Evolutionary conservation across 2,888 invertebrate genomes (phyloP), one percentile per base, ranked within the genome.

Genomic region (Leptopilina syphax): DNA sequence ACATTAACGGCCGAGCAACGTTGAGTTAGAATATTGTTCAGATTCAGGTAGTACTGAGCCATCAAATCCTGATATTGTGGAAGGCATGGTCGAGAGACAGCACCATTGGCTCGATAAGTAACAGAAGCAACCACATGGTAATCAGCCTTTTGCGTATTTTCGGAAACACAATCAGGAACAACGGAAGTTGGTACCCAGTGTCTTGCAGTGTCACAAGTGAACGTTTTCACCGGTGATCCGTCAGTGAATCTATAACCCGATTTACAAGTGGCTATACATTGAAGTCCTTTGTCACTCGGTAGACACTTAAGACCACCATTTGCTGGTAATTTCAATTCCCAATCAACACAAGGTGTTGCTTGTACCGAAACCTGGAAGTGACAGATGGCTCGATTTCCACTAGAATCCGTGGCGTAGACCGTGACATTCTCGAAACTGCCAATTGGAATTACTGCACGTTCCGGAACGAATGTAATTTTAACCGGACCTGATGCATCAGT

Each of bases 1-100:
- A 98, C 97, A 88, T 98, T 98, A 70, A 98, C 97, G 4, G 97
- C 97, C 0, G 98, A 98, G 91, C 98, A 99, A 86, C 98, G 95
- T 89, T 97, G 97, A 0, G 98, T 97, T 13, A 99, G 93, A 82
- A 97, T 94, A 80, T 94, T 95, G 87, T 98, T 98, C 3, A 99
- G 93, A 66, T 95, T 95, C 47, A 93, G 92, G 87, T 97, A 97
- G 88, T 97, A 96, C 89, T 97, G 97, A 0, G 96, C 93, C 83
- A 97, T 93, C 13, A 97, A 93, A 83, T 97, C 97, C 86, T 96
- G 96, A 90, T 98, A 98, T 90, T 97, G 97, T 1, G 95, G 95
- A 77, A 98, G 93, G 90, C 98, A 98, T 8, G 96, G 94, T 81
- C 95, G 95, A 0, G 97, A 96, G 3, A 98, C 97, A 10, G 97